phyloP scores from a whole-genome alignment of 2,888 invertebrate species.

The Poecilus cupreus region DNA sequence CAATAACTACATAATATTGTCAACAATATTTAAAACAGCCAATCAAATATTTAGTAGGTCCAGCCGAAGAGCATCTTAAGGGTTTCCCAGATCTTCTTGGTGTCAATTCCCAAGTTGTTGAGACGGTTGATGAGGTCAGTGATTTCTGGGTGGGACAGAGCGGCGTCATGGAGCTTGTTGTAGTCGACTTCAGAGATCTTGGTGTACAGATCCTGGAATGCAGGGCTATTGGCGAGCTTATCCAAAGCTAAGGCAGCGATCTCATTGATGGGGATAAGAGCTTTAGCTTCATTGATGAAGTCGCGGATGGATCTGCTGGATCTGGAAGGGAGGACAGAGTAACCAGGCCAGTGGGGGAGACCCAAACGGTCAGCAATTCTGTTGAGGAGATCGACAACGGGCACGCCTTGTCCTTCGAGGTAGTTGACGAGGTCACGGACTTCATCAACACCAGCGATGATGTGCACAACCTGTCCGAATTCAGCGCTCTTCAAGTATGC shows the following conservation, averaged over 20 bases:
- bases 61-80: conserved; percentile 12
- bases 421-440: conserved; percentile 61
- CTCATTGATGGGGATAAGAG: conserved; percentile 8
- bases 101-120: conserved; percentile 19
- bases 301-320: conserved; percentile 46
- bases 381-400: conserved; percentile 14
- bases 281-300: conserved; percentile 58
- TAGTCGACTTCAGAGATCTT: conserved; percentile 63
- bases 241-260: conserved; percentile 11
- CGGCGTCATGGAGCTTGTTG: conserved; percentile 63
- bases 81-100: not conserved
- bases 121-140: not conserved
- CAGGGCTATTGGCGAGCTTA: conserved; percentile 53
- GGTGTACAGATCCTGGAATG: conserved; percentile 64
- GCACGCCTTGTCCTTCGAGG: conserved; percentile 3
- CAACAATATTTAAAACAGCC: not conserved
- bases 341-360: conserved; percentile 41
- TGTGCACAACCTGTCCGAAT: conserved; percentile 42
- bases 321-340: not conserved
- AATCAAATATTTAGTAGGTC: conserved; percentile 21
- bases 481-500: conserved; percentile 63
- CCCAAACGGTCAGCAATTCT: conserved; percentile 30
- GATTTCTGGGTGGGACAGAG: conserved; percentile 60
- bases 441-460: conserved; percentile 61
- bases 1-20: not conserved